phyloP scores from a whole-genome alignment of 2,797 vertebrate genomes.

The Melanotaenia pygmaea region DNA sequence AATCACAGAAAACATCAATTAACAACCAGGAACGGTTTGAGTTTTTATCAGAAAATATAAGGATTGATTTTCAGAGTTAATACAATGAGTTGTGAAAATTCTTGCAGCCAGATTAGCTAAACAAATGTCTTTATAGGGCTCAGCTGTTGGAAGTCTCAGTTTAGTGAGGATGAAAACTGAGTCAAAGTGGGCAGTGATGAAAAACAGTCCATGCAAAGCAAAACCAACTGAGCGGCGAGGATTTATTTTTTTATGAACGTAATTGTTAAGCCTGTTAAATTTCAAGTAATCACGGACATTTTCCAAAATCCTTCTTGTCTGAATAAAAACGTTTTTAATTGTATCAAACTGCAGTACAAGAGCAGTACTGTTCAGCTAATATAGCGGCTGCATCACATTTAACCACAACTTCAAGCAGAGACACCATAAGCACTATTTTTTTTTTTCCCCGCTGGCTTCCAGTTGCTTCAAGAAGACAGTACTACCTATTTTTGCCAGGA shows the following conservation, averaged over 20 bases:
- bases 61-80: no score
- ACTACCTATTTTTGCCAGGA: background rate
- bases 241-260: no score
- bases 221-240: no score
- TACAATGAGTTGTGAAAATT: background rate
- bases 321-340: background rate
- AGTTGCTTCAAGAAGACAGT: constrained; percentile 12
- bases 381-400: background rate
- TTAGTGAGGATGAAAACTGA: background rate
- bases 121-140: background rate
- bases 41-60: no score
- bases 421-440: constrained; percentile 10
- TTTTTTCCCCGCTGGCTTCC: background rate
- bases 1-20: no score
- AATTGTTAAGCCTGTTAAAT: no score
- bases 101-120: background rate
- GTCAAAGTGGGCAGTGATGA: background rate
- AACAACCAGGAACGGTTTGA: no score
- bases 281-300: no score
- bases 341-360: no score
- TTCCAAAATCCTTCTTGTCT: no score
- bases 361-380: background rate
- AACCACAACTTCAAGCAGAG: background rate
- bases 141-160: background rate
- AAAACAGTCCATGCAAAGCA: no score